Percentiles rank a stretch among this genome's conserved stretches.
Evolutionary conservation across 2,113 vertebrate genomes (phyloP).

Genomic region (Petroica traversi): DNA sequence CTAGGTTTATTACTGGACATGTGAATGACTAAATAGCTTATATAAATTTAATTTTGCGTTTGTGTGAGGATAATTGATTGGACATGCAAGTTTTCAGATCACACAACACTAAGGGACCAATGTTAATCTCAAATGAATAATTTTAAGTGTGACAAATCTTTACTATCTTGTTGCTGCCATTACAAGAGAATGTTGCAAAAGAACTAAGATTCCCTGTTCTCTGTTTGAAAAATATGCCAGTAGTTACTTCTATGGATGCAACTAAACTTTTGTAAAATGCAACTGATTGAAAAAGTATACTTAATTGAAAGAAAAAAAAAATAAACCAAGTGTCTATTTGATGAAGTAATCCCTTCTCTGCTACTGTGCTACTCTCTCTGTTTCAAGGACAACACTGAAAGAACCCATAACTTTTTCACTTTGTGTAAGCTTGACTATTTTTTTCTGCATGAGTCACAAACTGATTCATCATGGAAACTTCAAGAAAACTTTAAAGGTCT

Average conservation of each 20-base stretch:
- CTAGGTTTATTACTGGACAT: background rate
- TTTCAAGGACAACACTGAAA: background rate
- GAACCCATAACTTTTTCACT: background rate
- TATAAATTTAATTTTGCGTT: background rate
- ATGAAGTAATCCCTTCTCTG: background rate
- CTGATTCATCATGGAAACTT: background rate
- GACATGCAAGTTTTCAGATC: background rate
- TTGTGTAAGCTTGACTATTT: background rate
- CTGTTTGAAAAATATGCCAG: background rate
- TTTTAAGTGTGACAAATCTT: background rate
- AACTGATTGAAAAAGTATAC: background rate
- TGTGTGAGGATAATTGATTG: background rate
- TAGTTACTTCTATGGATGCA: background rate
- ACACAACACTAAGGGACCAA: background rate
- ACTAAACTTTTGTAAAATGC: background rate
- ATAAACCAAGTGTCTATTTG: background rate
- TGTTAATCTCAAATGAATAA: background rate
- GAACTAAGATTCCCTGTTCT: background rate
- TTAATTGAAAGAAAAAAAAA: background rate
- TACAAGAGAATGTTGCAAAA: background rate
- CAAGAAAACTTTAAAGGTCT: background rate
- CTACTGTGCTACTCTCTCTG: background rate
- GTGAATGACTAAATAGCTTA: background rate
- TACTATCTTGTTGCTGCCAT: background rate
- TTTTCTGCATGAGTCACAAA: background rate